Base-by-base conservation (phyloP, 2,888 invertebrate species). In the Caenorhabditis sp. region DNA sequence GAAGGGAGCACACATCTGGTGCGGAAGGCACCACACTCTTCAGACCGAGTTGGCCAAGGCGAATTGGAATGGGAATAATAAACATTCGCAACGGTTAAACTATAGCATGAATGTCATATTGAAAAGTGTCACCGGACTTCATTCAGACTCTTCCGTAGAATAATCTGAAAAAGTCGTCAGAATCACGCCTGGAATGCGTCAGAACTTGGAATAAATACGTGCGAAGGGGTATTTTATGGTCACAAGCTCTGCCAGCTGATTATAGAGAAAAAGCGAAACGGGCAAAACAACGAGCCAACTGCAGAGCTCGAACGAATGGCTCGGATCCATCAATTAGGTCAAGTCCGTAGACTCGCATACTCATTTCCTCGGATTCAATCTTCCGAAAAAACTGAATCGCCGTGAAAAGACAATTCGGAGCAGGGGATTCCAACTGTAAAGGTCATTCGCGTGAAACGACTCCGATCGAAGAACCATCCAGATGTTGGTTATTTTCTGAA, bases 361-460 rank as follows among this genome's bases (percentile, higher is more conserved):
- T n/a, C n/a, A n/a, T n/a, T n/a, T n/a, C n/a, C n/a, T n/a, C n/a
- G n/a, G n/a, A n/a, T n/a, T n/a, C n/a, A n/a, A n/a, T n/a, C n/a
- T n/a, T n/a, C n/a, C n/a, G n/a, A n/a, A n/a, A n/a, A n/a, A n/a
- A n/a, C n/a, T n/a, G n/a, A n/a, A n/a, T 37, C 3, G 3, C 37
- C 37, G 13, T 37, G 13, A 37, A 37, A 37, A 37, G 13, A 6
- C 3, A 37, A n/a, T n/a, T n/a, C n/a, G n/a, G n/a, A n/a, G n/a
- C n/a, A n/a, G n/a, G n/a, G n/a, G n/a, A n/a, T n/a, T n/a, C n/a
- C n/a, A n/a, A n/a, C n/a, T n/a, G n/a, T n/a, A n/a, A 41, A 43
- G 30, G 63, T 53, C 63, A 55, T 65, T 46, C 53, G 46, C 63
- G 63, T 63, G 53, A 45, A 35, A n/a, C 22, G 0, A n/a, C 24